A percentile compares a stretch with the other conserved stretches of the same genome.
These are phyloP conservation scores for Atherinomorus stipes DNA, from an alignment of 2,113 vertebrate genomes.

Conservation along the genomic window DNA sequence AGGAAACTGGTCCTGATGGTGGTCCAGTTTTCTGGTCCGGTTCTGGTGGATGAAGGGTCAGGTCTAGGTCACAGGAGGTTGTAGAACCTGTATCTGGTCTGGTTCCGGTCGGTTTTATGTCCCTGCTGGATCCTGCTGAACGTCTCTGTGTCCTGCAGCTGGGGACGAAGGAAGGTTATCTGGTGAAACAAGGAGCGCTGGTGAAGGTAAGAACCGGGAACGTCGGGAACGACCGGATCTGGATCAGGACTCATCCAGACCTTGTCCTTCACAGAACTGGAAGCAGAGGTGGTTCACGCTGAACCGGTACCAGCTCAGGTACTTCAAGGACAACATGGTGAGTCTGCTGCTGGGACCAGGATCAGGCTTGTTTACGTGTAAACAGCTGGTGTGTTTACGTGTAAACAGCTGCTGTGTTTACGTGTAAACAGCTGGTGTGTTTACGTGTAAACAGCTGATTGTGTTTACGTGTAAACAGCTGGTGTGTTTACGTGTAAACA, in stretches of 20 bases:
- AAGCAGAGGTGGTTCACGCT: slow-evolving; percentile 98
- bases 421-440: neutral
- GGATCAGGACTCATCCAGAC: neutral
- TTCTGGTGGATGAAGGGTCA: too few species aligned
- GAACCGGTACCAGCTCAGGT: slow-evolving; percentile 93
- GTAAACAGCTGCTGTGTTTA: neutral
- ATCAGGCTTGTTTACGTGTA: neutral
- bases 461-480: neutral
- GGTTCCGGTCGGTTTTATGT: too few species aligned
- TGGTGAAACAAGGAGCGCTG: slow-evolving; percentile 92
- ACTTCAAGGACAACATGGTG: slow-evolving; percentile 96
- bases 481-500: neutral
- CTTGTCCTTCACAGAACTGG: slow-evolving; percentile 86
- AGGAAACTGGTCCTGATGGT: too few species aligned
- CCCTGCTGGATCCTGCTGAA: too few species aligned
- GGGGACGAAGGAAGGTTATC: slow-evolving; percentile 96
- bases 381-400: neutral
- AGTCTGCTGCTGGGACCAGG: slow-evolving; percentile 55
- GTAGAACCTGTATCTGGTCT: too few species aligned
- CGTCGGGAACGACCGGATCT: too few species aligned
- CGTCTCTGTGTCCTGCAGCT: slow-evolving; percentile 84
- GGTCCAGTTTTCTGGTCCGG: too few species aligned
- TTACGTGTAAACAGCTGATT: neutral
- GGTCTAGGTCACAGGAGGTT: too few species aligned
- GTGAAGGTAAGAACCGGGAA: slow-evolving; percentile 78